Evolutionary conservation across 2,888 invertebrate genomes (phyloP), one percentile per base, ranked within the genome.

Genomic region (Zaprionus bogoriensis): DNA sequence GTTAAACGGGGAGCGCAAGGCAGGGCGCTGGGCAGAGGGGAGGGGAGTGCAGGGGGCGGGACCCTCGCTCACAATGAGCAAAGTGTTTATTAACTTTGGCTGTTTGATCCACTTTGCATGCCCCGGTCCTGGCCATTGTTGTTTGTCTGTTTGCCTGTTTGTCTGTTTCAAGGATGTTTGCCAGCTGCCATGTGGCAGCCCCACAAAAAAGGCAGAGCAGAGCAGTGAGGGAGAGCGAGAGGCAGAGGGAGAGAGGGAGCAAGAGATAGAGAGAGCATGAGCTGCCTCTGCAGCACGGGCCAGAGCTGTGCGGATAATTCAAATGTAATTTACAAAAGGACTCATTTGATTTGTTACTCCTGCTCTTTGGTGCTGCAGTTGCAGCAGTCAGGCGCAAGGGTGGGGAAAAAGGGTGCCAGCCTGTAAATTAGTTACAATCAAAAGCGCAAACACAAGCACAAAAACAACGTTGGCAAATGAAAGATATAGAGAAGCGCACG

Each of bases 311-410:
- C 54, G 77, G 84, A 82, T 82, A 87, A 82, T 86, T 82, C 82
- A 82, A 82, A 82, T 86, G 87, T 82, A 82, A 82, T 82, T 82
- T 82, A 84, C 87, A 82, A 84, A 82, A 87, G 87, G 75, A 75
- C 87, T 87, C 81, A 75, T 81, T 84, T 82, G 82, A 87, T 86
- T 82, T 87, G 82, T 77, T 86, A 68, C 87, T 74, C 67, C 57
- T 71, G 4, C 50, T 30, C 42, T 32, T 19, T 22, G 22, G 5
- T 9, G n/a, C 41, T 36, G 28, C 7, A 30, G 39, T 32, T 17
- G 38, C 53, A 27, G 46, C 52, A 53, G 32, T 39, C 66, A n/a
- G 50, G 54, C 38, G 39, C 12, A 20, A 22, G n/a, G 22, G 4
- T 5, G 6, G 22, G 44, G 36, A n/a, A 20, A 39, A 27, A 19